These are phyloP conservation scores for Scaptomyza cyrtandrae DNA, from an alignment of 2,888 invertebrate genomes.

Conservation along the genomic window DNA sequence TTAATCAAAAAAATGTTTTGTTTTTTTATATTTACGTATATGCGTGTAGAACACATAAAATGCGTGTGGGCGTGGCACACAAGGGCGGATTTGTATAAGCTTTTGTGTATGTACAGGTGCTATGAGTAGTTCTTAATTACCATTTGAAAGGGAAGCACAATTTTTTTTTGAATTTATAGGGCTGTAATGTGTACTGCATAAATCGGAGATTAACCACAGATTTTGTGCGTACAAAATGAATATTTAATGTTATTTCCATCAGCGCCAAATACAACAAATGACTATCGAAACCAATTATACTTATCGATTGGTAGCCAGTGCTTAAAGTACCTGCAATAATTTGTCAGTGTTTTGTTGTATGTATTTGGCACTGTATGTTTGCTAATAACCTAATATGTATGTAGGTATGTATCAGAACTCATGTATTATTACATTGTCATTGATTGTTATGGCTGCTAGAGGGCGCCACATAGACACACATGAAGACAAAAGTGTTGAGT, in stretches of 20 bases:
- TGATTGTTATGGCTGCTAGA: constrained; percentile 5
- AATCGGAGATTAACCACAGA: constrained; percentile 45
- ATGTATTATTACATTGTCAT: too few relatives aligned
- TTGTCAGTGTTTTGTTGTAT: not conserved
- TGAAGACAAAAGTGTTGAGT: constrained; percentile 5
- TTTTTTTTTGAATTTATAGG: not conserved
- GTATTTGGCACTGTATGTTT: too few relatives aligned
- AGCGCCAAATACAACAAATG: not conserved
- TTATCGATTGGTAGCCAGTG: constrained; percentile 10
- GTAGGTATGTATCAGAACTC: too few relatives aligned
- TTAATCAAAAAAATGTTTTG: not conserved
- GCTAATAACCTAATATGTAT: too few relatives aligned
- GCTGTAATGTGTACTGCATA: constrained; percentile 12
- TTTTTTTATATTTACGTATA: too few relatives aligned
- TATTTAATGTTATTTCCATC: constrained; percentile 42
- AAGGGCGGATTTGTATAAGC: constrained; percentile 14
- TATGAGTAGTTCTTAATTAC: constrained; percentile 38
- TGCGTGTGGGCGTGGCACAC: constrained; percentile 1
- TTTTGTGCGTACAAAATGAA: constrained; percentile 44
- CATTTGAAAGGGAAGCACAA: constrained; percentile 12
- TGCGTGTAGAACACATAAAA: not conserved
- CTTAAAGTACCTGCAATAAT: constrained; percentile 1
- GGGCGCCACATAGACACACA: not conserved
- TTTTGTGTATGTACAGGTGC: constrained; percentile 21
- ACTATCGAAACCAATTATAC: constrained; percentile 4